Evolutionary conservation across 2,888 invertebrate species (phyloP).

Genomic region (Actias luna): DNA sequence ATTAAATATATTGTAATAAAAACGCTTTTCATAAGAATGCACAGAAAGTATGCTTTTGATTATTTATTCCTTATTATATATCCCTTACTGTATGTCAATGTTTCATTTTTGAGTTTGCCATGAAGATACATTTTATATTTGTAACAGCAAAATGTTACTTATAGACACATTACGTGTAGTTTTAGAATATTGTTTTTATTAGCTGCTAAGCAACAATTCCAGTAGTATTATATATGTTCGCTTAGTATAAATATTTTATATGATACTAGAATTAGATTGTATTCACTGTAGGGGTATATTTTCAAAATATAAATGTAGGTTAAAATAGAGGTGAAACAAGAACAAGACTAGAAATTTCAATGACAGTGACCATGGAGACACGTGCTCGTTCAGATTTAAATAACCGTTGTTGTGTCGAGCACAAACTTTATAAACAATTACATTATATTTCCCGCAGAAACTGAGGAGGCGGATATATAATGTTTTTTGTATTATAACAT

Average conservation of each 20-base stretch:
- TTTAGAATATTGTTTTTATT: neutral
- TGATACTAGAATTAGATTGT: neutral
- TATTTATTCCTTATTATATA: neutral
- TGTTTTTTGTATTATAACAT: neutral
- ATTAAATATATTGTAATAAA: too few relatives aligned
- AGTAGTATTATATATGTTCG: neutral
- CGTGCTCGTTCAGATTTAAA: neutral
- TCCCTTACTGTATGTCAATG: neutral
- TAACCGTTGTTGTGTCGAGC: neutral
- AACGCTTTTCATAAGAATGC: too few relatives aligned
- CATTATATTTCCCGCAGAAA: neutral
- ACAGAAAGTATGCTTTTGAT: neutral
- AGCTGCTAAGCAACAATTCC: neutral
- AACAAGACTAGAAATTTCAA: slow-evolving; percentile 1
- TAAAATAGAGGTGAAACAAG: neutral
- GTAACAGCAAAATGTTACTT: neutral
- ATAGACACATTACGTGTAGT: neutral
- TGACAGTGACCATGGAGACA: slow-evolving; percentile 8
- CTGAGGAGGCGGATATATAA: neutral
- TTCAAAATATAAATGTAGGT: neutral
- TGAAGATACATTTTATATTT: neutral
- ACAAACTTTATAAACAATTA: neutral
- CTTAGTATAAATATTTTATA: neutral
- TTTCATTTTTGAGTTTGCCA: neutral
- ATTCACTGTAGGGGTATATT: neutral